Evolutionary conservation across 2,113 vertebrate genomes (phyloP).

Genomic region (Dascyllus trimaculatus): DNA sequence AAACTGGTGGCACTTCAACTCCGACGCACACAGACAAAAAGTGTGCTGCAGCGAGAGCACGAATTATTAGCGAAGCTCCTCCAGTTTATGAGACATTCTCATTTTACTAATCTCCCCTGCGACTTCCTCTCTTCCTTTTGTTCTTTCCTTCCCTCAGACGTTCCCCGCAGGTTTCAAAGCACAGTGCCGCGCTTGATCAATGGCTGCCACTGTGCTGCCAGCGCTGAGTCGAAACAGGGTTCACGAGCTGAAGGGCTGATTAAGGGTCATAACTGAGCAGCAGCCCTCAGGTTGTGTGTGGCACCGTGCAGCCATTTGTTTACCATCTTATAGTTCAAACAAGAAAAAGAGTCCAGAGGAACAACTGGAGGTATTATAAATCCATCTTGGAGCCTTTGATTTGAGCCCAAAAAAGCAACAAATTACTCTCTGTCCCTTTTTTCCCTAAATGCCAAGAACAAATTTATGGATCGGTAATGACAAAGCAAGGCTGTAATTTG

Average conservation of each 20-base stretch:
- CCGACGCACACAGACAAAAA: too few relatives aligned
- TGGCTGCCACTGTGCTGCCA: slow-evolving; percentile 48
- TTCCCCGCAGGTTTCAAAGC: slow-evolving; percentile 58
- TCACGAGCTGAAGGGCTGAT: slow-evolving; percentile 54
- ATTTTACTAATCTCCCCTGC: slow-evolving; percentile 42
- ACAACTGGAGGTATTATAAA: not conserved
- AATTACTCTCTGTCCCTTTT: slow-evolving; percentile 11
- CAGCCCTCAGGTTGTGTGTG: slow-evolving; percentile 5
- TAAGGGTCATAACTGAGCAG: slow-evolving; percentile 57
- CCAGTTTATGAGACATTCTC: slow-evolving; percentile 34
- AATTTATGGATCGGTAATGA: slow-evolving; percentile 14
- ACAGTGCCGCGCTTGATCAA: slow-evolving; percentile 61
- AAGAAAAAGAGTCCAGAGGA: not conserved
- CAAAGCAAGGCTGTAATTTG: slow-evolving; percentile 21
- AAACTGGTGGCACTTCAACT: too few relatives aligned
- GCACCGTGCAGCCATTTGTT: slow-evolving; percentile 29
- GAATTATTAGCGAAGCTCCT: slow-evolving; percentile 7
- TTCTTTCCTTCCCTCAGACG: slow-evolving; percentile 45
- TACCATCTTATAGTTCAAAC: slow-evolving; percentile 23
- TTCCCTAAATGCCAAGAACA: slow-evolving; percentile 9
- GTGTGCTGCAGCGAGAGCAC: not conserved
- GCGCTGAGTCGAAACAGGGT: slow-evolving; percentile 58
- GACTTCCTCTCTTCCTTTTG: slow-evolving; percentile 23
- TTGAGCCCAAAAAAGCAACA: slow-evolving; percentile 10
- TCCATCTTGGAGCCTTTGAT: not conserved